These are phyloP conservation scores for Bradypodion ventrale DNA, from an alignment of 2,797 vertebrate species.

Conservation along the genomic window DNA sequence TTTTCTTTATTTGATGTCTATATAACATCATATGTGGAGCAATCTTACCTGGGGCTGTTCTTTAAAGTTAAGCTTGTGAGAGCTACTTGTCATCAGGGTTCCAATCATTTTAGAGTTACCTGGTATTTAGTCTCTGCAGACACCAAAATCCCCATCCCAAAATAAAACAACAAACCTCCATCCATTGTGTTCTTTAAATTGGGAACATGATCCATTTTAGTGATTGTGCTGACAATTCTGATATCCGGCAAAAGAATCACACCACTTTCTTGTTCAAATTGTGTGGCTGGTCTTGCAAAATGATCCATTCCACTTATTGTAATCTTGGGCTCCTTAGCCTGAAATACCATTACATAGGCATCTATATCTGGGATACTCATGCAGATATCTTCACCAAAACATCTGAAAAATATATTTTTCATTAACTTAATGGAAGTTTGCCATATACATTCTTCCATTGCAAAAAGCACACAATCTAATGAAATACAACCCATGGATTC, in stretches of 20 bases:
- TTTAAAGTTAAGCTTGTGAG: too few species aligned
- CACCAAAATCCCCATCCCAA: not conserved
- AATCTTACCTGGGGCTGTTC: not conserved
- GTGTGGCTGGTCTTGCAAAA: conserved; percentile 82
- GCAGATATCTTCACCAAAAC: conserved; percentile 96
- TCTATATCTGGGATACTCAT: conserved; percentile 91
- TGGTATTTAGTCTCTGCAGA: not conserved
- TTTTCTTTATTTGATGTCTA: not conserved
- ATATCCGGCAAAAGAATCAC: conserved; percentile 88
- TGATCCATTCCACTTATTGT: conserved; percentile 89
- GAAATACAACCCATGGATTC: not conserved
- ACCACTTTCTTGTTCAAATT: conserved; percentile 82
- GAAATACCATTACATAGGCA: conserved; percentile 91
- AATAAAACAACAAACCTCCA: conserved; percentile 71
- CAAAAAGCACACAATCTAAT: conserved; percentile 15
- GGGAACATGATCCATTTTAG: conserved; percentile 76
- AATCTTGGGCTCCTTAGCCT: conserved; percentile 92
- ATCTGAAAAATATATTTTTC: conserved; percentile 78
- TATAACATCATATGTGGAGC: not conserved
- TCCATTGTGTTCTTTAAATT: conserved; percentile 64
- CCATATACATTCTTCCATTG: conserved; percentile 1
- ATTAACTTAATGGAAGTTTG: conserved; percentile 51
- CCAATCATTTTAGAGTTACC: not conserved
- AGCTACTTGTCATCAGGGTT: not conserved
- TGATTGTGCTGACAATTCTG: conserved; percentile 89